A percentile compares a stretch with the other conserved stretches of the same genome.
phyloP scores from a whole-genome alignment of 2,797 vertebrate genomes.

The Typhlichthys eigenmanni region DNA sequence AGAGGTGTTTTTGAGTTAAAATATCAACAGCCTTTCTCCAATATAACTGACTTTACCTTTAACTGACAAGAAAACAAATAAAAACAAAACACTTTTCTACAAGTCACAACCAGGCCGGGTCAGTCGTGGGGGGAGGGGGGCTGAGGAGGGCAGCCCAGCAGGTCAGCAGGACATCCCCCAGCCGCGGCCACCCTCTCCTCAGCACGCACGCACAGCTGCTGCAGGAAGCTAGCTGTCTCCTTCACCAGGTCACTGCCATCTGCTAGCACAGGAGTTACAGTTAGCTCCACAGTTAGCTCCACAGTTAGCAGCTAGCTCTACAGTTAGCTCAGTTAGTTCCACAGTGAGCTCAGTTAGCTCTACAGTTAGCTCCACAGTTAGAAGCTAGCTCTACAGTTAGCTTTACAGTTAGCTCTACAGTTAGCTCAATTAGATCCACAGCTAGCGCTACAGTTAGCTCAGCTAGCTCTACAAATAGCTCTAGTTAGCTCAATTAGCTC shows the following conservation, averaged over 20 bases:
- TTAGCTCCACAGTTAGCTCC: conserved; percentile 3
- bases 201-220: conserved; percentile 55
- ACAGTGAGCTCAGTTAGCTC: neutral
- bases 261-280: conserved; percentile 19
- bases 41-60: no score
- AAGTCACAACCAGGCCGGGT: no score
- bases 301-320: neutral
- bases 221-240: conserved; percentile 62
- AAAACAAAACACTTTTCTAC: no score
- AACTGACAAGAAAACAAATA: no score
- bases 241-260: conserved; percentile 54
- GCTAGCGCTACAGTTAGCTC: no score
- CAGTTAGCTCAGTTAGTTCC: neutral
- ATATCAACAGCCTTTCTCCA: no score
- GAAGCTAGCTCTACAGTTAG: no score
- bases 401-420: no score
- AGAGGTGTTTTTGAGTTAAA: no score
- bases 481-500: no score
- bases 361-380: neutral
- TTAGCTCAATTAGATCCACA: no score
- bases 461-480: no score
- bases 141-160: conserved; percentile 25
- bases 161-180: conserved; percentile 51
- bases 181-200: conserved; percentile 58
- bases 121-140: conserved; percentile 27